phyloP scores from a whole-genome alignment of 37 sponge, comb jelly and placozoan species.

The Geodia barretti region DNA sequence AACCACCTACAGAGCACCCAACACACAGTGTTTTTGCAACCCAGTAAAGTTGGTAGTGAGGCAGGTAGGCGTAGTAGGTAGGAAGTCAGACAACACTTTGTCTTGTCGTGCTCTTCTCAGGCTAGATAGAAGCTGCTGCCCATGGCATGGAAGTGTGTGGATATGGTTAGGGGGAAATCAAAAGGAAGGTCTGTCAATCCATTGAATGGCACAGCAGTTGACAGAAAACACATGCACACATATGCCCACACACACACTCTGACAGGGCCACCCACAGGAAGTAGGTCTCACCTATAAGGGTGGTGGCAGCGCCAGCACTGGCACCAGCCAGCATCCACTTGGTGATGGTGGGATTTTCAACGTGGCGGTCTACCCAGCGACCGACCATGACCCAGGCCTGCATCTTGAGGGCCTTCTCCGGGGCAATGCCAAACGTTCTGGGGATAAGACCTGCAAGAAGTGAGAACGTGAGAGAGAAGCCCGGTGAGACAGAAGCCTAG shows the following conservation, averaged over 20 bases:
- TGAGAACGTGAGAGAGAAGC: background rate
- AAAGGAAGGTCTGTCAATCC: background rate
- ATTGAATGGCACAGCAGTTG: background rate
- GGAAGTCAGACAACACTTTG: too few species aligned
- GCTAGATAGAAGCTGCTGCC: background rate
- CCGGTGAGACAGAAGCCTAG: background rate
- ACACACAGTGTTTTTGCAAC: too few species aligned
- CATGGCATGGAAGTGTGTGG: background rate
- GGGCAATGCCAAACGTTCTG: constrained; percentile 85
- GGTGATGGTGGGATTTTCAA: constrained; percentile 16
- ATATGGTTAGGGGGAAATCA: background rate
- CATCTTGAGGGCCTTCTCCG: constrained; percentile 94
- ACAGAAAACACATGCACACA: background rate
- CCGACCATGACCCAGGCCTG: constrained; percentile 70
- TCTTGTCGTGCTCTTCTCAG: background rate
- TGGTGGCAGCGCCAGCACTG: constrained; percentile 81
- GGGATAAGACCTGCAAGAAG: constrained; percentile 61
- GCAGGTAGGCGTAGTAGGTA: too few species aligned
- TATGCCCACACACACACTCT: background rate
- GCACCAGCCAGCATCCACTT: constrained; percentile 78
- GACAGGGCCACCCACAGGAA: background rate
- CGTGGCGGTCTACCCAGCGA: constrained; percentile 36
- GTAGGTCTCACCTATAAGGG: constrained; percentile 58
- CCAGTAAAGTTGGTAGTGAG: too few species aligned
- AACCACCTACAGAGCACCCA: too few species aligned